Evolutionary conservation across 2,888 invertebrate genomes (phyloP).

Genomic region (Acanthosepion esculentum): DNA sequence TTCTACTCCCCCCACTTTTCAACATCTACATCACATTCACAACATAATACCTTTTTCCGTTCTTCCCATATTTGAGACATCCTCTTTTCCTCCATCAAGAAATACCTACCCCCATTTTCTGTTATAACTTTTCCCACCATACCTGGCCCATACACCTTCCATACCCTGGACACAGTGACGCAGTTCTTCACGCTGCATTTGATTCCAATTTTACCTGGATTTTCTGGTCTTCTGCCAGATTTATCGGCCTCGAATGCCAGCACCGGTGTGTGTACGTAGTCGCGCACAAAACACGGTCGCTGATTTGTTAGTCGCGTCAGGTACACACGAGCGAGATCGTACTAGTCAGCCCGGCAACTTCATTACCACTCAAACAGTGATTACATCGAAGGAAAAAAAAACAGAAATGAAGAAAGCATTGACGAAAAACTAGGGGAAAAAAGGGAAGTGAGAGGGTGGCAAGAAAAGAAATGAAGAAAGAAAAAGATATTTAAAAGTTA

Average conservation of each 20-base stretch:
- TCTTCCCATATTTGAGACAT: neutral
- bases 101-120: too few species aligned
- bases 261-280: neutral
- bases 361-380: slow-evolving; percentile 42
- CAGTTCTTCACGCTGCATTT: slow-evolving; percentile 45
- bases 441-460: neutral
- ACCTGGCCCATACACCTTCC: neutral
- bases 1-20: neutral
- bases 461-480: neutral
- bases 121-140: neutral
- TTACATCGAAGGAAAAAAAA: neutral
- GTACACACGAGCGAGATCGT: slow-evolving; percentile 36
- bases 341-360: slow-evolving; percentile 39
- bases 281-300: neutral
- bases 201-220: slow-evolving; percentile 47
- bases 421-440: neutral
- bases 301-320: slow-evolving; percentile 42
- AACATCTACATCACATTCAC: neutral
- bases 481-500: neutral
- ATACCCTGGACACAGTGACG: neutral
- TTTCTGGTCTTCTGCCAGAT: slow-evolving; percentile 47
- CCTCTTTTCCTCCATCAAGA: neutral
- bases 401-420: neutral
- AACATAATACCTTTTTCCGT: neutral
- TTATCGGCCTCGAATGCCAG: slow-evolving; percentile 38